phyloP scores from a whole-genome alignment of 2,888 invertebrate species.

The Amphipoea oculea region DNA sequence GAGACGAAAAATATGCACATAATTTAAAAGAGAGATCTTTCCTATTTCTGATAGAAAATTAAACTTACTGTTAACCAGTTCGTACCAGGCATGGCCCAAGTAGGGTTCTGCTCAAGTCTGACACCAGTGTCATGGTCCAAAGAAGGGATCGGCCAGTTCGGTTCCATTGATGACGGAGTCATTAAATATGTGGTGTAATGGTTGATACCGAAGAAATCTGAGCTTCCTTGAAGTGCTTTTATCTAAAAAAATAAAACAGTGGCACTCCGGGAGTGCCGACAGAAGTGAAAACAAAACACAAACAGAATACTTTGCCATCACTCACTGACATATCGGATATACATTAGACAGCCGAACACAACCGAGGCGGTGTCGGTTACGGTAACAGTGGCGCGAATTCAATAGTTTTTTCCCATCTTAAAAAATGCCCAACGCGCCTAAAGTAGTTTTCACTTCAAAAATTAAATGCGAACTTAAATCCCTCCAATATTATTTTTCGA shows the following conservation, averaged over 20 bases:
- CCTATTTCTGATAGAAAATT: neutral
- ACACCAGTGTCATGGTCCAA: slow-evolving; percentile 83
- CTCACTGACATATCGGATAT: no score
- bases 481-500: neutral
- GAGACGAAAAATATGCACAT: neutral
- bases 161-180: slow-evolving; percentile 79
- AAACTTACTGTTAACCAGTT: slow-evolving; percentile 82
- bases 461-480: no score
- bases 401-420: no score
- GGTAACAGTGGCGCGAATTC: no score
- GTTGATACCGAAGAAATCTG: slow-evolving; percentile 91
- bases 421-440: no score
- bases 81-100: slow-evolving; percentile 83
- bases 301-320: no score
- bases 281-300: no score
- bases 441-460: neutral
- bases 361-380: no score
- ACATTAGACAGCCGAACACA: no score
- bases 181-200: slow-evolving; percentile 88
- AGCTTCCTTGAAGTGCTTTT: slow-evolving; percentile 79
- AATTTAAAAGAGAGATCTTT: neutral
- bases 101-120: slow-evolving; percentile 76
- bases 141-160: slow-evolving; percentile 77
- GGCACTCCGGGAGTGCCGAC: no score
- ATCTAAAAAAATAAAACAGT: slow-evolving; percentile 71